Conservation (phyloP, 2,797 vertebrate species). For the Avahi laniger region DNA sequence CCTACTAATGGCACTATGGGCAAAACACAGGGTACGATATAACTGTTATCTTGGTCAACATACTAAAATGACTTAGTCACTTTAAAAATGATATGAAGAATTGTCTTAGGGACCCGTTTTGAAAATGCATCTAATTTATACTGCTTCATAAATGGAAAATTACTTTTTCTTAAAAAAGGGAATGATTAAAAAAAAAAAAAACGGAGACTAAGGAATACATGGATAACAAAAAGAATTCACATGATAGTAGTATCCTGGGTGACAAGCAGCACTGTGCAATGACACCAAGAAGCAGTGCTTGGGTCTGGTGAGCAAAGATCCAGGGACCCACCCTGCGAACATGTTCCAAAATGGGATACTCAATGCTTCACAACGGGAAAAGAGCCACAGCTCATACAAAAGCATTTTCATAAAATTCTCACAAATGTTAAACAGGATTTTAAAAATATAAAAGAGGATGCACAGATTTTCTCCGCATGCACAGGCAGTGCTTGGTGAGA, state of each 20-base stretch:
- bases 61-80: slow-evolving; percentile 86
- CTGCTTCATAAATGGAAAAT: slow-evolving; percentile 85
- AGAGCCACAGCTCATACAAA: slow-evolving; percentile 89
- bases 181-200: slow-evolving; percentile 77
- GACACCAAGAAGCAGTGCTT: slow-evolving; percentile 84
- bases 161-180: slow-evolving; percentile 74
- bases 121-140: slow-evolving; percentile 85
- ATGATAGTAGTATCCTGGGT: slow-evolving; percentile 83
- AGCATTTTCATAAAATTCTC: slow-evolving; percentile 93
- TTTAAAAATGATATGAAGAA: slow-evolving; percentile 87
- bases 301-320: slow-evolving; percentile 82
- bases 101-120: slow-evolving; percentile 86
- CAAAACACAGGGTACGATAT: slow-evolving; percentile 78
- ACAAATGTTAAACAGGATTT: slow-evolving; percentile 94
- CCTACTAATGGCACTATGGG: slow-evolving; percentile 87
- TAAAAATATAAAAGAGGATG: slow-evolving; percentile 95
- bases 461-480: slow-evolving; percentile 93
- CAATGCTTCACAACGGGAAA: slow-evolving; percentile 85
- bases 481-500: slow-evolving; percentile 95
- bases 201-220: slow-evolving; percentile 81
- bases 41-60: slow-evolving; percentile 83
- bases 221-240: slow-evolving; percentile 80
- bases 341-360: slow-evolving; percentile 83
- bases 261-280: slow-evolving; percentile 83
- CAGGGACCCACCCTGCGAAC: slow-evolving; percentile 83